These are phyloP conservation scores for Mesaphorura yosii DNA, from an alignment of 1,140 invertebrate species.

Conservation along the genomic window DNA sequence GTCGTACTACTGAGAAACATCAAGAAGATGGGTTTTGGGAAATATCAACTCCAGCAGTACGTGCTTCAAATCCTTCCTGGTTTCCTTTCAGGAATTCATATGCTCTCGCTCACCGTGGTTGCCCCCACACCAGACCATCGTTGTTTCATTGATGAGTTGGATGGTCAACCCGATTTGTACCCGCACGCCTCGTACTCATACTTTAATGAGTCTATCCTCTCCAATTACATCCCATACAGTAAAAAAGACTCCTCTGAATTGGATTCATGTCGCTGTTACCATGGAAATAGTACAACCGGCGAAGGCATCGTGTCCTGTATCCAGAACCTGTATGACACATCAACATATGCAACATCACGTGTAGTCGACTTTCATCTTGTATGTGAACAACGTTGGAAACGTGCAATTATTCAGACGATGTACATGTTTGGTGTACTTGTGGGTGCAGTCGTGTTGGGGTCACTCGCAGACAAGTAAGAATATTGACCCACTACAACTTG, in stretches of 20 bases:
- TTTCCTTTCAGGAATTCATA: constrained; percentile 56
- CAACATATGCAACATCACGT: constrained; percentile 10
- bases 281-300: too few species aligned
- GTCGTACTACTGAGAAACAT: too few species aligned
- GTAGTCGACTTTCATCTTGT: constrained; percentile 18
- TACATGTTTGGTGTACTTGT: constrained; percentile 11
- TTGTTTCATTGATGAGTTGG: too few species aligned
- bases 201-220: constrained; percentile 7
- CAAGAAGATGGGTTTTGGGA: too few species aligned
- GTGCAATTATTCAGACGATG: constrained; percentile 9
- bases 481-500: too few species aligned
- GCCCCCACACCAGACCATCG: constrained; percentile 63
- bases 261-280: constrained; percentile 14
- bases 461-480: not conserved
- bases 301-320: constrained; percentile 9
- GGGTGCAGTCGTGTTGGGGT: constrained; percentile 4
- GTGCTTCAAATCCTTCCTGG: constrained; percentile 20
- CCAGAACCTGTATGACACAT: constrained; percentile 17
- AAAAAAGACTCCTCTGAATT: constrained; percentile 5
- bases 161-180: too few species aligned
- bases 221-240: constrained; percentile 9
- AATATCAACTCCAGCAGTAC: constrained; percentile 23
- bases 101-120: constrained; percentile 62
- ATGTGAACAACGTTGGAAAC: constrained; percentile 4
- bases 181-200: not conserved